Base-by-base conservation (phyloP, 1,140 invertebrate genomes). In the Hypothenemus hampei region DNA sequence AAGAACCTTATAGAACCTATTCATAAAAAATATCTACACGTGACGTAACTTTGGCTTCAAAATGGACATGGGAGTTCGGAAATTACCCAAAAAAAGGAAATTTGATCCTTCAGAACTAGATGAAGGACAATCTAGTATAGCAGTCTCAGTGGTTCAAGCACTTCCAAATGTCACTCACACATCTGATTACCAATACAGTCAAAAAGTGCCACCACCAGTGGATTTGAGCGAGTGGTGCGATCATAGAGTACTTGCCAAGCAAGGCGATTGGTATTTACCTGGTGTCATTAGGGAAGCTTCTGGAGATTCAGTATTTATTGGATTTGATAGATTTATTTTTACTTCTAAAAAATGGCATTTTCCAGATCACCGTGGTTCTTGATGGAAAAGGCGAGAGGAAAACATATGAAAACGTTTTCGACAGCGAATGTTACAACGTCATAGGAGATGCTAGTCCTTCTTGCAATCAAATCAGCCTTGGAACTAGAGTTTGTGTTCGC, bases 361-460 rank as follows among this genome's bases (percentile, higher is more conserved):
- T 47, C 21, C 79, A 85, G 71, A 80, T 91, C 57, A 78, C 81
- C 40, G 83, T 92, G 16, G 78, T 86, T 67, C 79, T 92, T 57
- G 89, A 92, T 73, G 73, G 75, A 60, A 77, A 79, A 49, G 20
- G 15, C n/a, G 80, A 83, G 55, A 65, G 81, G 15, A 74, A 84
- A 41, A 77, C 80, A 73, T 73, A 77, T 65, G 77, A 72, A 69
- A 83, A 88, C 72, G 78, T 88, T 51, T 80, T 93, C 63, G 84
- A 84, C 64, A 75, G 78, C 59, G 83, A 86, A 61, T 87, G 87
- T 68, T 88, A 81, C 71, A 89, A 94, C 72, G 83, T 98, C 62
- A 93, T 98, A 62, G 85, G 90, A 70, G 93, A 97, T 73, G 90
- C 93, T 59, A 89, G 89, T 71, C 94, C 94, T 23, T 85, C 87